Base-by-base conservation (phyloP, 2,113 vertebrate species). In the Dermatemys mawii region DNA sequence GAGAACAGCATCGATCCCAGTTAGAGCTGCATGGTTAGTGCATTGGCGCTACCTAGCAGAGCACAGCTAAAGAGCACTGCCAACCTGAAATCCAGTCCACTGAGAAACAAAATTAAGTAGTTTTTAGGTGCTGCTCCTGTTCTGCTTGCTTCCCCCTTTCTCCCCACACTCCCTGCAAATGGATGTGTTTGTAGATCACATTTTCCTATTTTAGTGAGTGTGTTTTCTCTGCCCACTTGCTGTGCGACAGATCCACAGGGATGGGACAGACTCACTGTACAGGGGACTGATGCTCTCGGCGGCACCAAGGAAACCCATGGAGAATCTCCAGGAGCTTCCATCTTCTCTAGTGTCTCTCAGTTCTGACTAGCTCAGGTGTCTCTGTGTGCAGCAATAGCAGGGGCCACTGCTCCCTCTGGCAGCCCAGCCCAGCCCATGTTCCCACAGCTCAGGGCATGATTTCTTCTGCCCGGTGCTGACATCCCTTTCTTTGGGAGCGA, bases 151-250 rank as follows among this genome's bases (percentile, higher is more conserved):
- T 17, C 17, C 29, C 55, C 12, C 55, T 21, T 53, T 22, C 2
- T 85, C 46, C 38, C 57, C 0, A 22, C 55, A 82, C 21, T 35
- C 46, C 27, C 4, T 0, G 1, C 0, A 0, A 86, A n/a, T 29
- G 11, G 41, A 46, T 51, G 55, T 3, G 3, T 87, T 83, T 46
- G 21, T 49, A 88, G 57, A 84, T 76, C 79, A 81, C 0, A 0
- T 73, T 81, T 91, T 35, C 22, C 3, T 38, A 1, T 27, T 46
- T 7, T 35, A 50, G 81, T 5, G 8, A 53, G 50, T 81, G 41
- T 27, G n/a, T 93, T 29, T 76, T 6, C 29, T 88, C 32, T 93
- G 17, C 35, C 41, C 29, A 35, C 12, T 63, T 63, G 29, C 57
- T 6, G 13, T 35, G 57, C 3, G 29, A 63, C 57, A 32, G 55